Conservation (phyloP, 2,888 invertebrate species). For the Diaprepes abbreviatus region DNA sequence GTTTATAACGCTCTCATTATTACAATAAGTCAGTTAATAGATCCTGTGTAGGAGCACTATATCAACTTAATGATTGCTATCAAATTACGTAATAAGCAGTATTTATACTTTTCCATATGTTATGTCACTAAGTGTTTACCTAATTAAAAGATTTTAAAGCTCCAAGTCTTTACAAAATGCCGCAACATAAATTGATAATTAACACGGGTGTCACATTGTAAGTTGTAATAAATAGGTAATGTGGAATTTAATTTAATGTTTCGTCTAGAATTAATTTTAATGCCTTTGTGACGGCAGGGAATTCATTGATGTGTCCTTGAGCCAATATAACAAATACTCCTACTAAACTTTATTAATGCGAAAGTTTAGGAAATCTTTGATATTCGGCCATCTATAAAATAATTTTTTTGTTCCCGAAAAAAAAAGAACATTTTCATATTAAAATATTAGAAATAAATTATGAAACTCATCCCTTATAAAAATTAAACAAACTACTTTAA, state of each 20-base stretch:
- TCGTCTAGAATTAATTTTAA: slow-evolving; percentile 16
- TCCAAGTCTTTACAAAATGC: slow-evolving; percentile 5
- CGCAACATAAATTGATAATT: background rate
- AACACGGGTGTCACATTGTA: background rate
- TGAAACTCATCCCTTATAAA: no score
- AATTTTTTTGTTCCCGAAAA: no score
- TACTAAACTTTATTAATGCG: no score
- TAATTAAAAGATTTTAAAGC: slow-evolving; percentile 13
- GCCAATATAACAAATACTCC: no score
- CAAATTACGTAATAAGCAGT: slow-evolving; percentile 3
- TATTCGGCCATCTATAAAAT: no score
- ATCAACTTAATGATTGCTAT: background rate
- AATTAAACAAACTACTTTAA: no score
- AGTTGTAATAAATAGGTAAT: background rate
- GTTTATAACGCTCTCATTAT: background rate
- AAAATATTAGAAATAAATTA: no score
- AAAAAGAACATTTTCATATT: no score
- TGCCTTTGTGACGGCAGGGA: background rate
- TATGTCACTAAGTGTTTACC: slow-evolving; percentile 2
- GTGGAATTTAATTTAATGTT: background rate
- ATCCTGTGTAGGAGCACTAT: background rate
- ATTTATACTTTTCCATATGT: slow-evolving; percentile 1
- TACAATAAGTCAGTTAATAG: background rate
- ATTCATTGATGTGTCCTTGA: slow-evolving; percentile 16
- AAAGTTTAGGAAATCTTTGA: no score